A percentile compares a stretch with the other conserved stretches of the same genome.
These are phyloP conservation scores for Geococcyx californianus DNA, from an alignment of 2,113 vertebrate species.

Conservation along the genomic window DNA sequence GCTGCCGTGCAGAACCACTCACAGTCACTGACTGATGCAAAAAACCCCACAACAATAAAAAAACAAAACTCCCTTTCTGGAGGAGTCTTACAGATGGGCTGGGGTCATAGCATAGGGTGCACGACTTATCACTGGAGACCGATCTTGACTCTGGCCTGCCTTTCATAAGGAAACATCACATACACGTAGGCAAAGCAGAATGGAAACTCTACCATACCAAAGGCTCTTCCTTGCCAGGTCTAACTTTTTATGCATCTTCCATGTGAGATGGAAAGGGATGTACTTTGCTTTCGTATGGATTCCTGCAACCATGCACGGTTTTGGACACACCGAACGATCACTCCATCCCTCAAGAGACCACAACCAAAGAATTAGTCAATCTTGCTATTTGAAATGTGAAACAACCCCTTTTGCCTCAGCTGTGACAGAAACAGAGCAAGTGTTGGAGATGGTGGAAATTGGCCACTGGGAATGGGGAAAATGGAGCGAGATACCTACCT, in stretches of 20 bases:
- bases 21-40: background rate
- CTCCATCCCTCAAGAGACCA: background rate
- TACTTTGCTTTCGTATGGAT: background rate
- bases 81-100: too few species aligned
- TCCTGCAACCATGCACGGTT: background rate
- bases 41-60: background rate
- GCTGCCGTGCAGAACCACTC: background rate
- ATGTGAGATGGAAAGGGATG: background rate
- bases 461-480: background rate
- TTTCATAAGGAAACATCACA: background rate
- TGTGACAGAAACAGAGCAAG: background rate
- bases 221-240: background rate
- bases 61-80: background rate
- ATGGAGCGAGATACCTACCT: background rate
- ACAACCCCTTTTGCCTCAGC: background rate
- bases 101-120: too few species aligned
- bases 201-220: background rate
- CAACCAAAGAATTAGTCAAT: background rate
- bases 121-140: background rate
- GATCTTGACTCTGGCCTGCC: background rate
- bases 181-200: background rate
- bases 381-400: background rate
- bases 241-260: background rate
- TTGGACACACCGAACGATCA: background rate
- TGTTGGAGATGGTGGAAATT: background rate